phyloP scores from a whole-genome alignment of 2,113 vertebrate genomes.

The Tragulus kanchil region DNA sequence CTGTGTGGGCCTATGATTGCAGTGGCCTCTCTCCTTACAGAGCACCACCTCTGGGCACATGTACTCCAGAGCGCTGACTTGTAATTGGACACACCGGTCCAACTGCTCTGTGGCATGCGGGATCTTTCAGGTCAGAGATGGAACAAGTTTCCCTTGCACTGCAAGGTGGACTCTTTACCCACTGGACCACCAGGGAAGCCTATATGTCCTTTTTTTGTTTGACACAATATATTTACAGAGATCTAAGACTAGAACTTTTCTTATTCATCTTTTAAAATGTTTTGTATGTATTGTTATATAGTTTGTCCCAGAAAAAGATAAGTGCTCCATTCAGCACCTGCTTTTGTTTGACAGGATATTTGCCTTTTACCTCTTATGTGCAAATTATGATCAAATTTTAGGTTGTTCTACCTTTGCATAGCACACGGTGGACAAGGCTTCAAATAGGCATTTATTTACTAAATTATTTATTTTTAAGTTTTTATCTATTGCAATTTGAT shows the following conservation, averaged over 20 bases:
- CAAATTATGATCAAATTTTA: too few relatives aligned
- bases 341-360: neutral
- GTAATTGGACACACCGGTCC: too few relatives aligned
- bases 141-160: too few relatives aligned
- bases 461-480: neutral
- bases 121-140: too few relatives aligned
- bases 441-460: neutral
- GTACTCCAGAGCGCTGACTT: too few relatives aligned
- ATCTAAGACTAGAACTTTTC: neutral
- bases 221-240: neutral
- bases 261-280: neutral
- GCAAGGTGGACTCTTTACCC: too few relatives aligned
- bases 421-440: neutral
- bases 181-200: too few relatives aligned
- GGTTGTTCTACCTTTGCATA: neutral
- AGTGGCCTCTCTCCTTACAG: too few relatives aligned
- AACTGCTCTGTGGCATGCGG: too few relatives aligned
- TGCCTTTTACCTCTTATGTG: too few relatives aligned
- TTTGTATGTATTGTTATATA: neutral
- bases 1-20: too few relatives aligned
- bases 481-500: neutral
- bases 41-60: too few relatives aligned
- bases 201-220: neutral
- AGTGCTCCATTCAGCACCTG: neutral
- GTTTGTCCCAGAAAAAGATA: neutral